Evolutionary conservation across 1,140 invertebrate species (phyloP), one percentile per base, ranked within the genome.

Genomic region (Lethocerus indicus): DNA sequence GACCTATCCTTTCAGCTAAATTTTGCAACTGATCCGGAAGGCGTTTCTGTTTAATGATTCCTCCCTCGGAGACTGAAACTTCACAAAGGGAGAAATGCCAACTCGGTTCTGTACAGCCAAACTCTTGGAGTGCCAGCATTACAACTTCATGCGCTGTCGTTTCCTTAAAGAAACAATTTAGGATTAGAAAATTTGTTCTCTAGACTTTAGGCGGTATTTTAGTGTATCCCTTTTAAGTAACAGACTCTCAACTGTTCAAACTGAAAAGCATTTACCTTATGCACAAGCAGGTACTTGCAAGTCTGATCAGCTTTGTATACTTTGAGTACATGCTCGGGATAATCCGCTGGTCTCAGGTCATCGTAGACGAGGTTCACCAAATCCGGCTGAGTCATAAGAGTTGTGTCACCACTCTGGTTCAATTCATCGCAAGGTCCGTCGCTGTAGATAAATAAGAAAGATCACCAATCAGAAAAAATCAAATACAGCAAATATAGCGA

Each of bases 111-210:
- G 87, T 88, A 49, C 97, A 92, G 39, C 90, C 87, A 68, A 97
- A 98, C 64, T 98, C 93, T 63, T 91, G 87, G 27, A 98, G 70
- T 1, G 93, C 85, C 50, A 98, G 68, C 90, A 98, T 97, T 0
- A 98, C 92, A 41, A 98, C 92, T 71, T 98, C 91, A 60, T 92
- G 83, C 1, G 94, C 92, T 23, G 91, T 97, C 2, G 94, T 98
- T 66, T 98, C 94, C 73, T 59, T 29, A 18, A 47, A 52, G n/a
- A 20, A 21, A 47, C 23, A 40, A 42, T 29, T 24, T 3, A 12
- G 21, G 18, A 12, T 44, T 18, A 42, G 23, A 49, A 49, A n/a
- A n/a, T n/a, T n/a, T n/a, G n/a, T n/a, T n/a, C n/a, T n/a, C n/a
- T n/a, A n/a, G n/a, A n/a, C n/a, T n/a, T n/a, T n/a, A n/a, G n/a